A percentile compares a stretch with the other conserved stretches of the same genome.
Evolutionary conservation across 2,888 invertebrate species (phyloP).

Genomic region (Dugesia japonica): DNA sequence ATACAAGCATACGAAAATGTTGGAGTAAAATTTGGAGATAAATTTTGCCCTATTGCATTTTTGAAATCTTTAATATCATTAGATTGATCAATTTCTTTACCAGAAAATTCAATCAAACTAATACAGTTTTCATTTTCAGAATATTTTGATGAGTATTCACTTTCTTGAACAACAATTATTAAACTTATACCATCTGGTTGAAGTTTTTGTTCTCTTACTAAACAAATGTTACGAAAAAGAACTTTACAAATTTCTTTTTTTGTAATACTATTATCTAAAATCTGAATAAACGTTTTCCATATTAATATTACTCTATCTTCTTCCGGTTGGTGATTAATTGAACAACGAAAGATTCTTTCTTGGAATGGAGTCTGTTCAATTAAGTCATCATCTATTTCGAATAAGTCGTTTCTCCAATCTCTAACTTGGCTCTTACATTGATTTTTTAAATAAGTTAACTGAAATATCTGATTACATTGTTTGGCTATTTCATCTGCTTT

Average conservation of each 20-base stretch:
- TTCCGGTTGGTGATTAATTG: neutral
- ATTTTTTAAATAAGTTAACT: neutral
- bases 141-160: neutral
- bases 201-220: neutral
- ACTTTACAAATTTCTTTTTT: constrained; percentile 1
- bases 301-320: neutral
- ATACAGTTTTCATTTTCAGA: neutral
- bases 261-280: neutral
- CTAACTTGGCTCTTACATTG: neutral
- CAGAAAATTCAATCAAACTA: neutral
- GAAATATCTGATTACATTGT: neutral
- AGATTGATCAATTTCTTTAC: neutral
- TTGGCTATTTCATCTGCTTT: neutral
- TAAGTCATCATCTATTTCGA: neutral
- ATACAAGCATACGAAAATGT: neutral
- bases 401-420: constrained; percentile 5
- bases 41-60: neutral
- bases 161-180: neutral
- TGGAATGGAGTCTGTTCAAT: neutral
- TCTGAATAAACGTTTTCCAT: neutral
- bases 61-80: neutral
- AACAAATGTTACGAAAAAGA: neutral
- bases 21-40: neutral
- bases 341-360: neutral
- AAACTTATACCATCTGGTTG: neutral